phyloP scores from a whole-genome alignment of 2,888 invertebrate species.

The Acronicta aceris region DNA sequence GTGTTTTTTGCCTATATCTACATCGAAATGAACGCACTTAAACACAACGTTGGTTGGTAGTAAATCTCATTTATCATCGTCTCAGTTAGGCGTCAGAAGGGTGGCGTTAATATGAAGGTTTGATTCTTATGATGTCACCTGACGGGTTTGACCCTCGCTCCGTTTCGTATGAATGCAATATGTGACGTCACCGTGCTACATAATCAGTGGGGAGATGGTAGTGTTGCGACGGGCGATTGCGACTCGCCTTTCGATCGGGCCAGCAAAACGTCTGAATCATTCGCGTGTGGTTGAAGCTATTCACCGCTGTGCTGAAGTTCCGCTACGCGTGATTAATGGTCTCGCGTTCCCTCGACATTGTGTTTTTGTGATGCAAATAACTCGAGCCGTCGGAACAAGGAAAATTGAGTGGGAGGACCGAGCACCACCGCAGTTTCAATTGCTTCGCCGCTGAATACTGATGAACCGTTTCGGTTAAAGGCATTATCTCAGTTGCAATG shows the following conservation, averaged over 20 bases:
- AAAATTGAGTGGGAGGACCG: conserved; percentile 87
- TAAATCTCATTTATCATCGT: conserved; percentile 27
- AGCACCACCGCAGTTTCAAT: conserved; percentile 87
- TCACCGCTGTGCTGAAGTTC: conserved; percentile 81
- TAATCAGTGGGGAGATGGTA: conserved; percentile 39
- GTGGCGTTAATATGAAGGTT: conserved; percentile 22
- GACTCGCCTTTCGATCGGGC: conserved; percentile 72
- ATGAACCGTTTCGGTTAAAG: conserved; percentile 83
- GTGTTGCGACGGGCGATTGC: conserved; percentile 38
- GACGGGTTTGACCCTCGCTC: conserved; percentile 2
- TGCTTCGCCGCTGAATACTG: conserved; percentile 87
- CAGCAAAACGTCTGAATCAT: conserved; percentile 82
- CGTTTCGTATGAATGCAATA: conserved; percentile 35
- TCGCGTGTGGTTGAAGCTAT: conserved; percentile 85
- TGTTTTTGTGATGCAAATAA: conserved; percentile 89
- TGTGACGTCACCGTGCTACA: conserved; percentile 49
- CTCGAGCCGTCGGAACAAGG: conserved; percentile 87
- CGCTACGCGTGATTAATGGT: conserved; percentile 87
- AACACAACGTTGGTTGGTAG: conserved; percentile 13
- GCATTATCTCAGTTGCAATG: conserved; percentile 79
- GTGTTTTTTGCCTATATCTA: conserved; percentile 6
- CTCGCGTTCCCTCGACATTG: conserved; percentile 86
- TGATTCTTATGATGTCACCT: conserved; percentile 4
- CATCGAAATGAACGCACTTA: not conserved
- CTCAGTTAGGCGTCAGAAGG: not conserved